Percentiles rank a stretch among this genome's conserved stretches.
Evolutionary conservation across 2,797 vertebrate genomes (phyloP).

Genomic region (Peromyscus nudipes): DNA sequence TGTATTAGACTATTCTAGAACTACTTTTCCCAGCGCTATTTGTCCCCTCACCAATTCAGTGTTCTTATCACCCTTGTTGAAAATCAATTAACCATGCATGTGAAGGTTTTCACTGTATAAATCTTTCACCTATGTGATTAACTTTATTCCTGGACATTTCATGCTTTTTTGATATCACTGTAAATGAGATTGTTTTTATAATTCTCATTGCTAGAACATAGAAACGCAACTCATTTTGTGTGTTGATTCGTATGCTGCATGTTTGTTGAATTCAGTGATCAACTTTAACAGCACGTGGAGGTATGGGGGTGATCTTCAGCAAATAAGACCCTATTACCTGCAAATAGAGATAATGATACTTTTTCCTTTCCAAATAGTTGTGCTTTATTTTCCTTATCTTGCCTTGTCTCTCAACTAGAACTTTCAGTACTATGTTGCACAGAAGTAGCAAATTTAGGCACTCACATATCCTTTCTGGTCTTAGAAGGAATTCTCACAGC

Average conservation of each 20-base stretch:
- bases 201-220: background rate
- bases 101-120: background rate
- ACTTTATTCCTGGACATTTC: conserved; percentile 37
- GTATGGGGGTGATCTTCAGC: background rate
- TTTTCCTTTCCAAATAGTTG: background rate
- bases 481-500: background rate
- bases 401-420: background rate
- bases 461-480: background rate
- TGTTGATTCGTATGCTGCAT: background rate
- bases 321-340: background rate
- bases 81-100: background rate
- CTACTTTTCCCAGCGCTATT: background rate
- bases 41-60: background rate
- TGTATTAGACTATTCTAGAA: too few species aligned
- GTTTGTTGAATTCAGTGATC: background rate
- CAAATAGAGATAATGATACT: background rate
- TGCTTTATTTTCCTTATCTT: conserved; percentile 31
- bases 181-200: background rate
- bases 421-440: background rate
- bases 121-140: background rate
- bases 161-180: background rate
- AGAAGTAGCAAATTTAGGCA: background rate
- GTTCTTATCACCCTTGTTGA: background rate
- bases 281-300: background rate
- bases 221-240: background rate